Evolutionary conservation across 2,888 invertebrate genomes (phyloP).

Genomic region (Callyntrura sp.): DNA sequence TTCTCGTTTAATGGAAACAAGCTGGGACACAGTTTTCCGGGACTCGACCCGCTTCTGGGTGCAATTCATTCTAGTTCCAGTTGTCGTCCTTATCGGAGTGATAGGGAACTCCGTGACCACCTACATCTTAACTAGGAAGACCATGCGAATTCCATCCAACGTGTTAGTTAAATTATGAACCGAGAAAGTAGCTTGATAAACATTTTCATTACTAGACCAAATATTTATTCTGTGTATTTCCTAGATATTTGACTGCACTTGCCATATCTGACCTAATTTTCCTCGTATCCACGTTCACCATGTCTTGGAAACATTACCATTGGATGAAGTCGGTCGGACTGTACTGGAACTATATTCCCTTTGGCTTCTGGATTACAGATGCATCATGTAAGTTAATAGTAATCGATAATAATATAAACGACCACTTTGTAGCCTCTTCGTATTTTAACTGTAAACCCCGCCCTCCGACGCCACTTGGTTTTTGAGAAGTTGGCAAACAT

Average conservation of each 20-base stretch:
- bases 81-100: conserved; percentile 89
- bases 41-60: conserved; percentile 86
- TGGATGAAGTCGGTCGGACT: conserved; percentile 88
- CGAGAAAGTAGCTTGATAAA: conserved; percentile 63
- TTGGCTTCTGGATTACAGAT: conserved; percentile 89
- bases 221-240: neutral
- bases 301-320: conserved; percentile 87
- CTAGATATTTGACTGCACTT: conserved; percentile 90
- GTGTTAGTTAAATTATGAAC: too few species aligned
- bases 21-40: conserved; percentile 84
- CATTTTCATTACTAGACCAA: neutral
- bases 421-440: too few species aligned
- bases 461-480: too few species aligned
- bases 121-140: conserved; percentile 87
- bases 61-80: conserved; percentile 88
- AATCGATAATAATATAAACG: too few species aligned
- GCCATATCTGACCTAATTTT: conserved; percentile 91
- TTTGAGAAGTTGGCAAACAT: too few species aligned
- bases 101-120: conserved; percentile 89
- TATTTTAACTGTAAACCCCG: too few species aligned
- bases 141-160: conserved; percentile 92
- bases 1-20: too few species aligned
- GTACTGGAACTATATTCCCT: conserved; percentile 88
- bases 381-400: conserved; percentile 89
- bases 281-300: conserved; percentile 88